Evolutionary conservation across 2,113 vertebrate species (phyloP), one percentile per base, ranked within the genome.

Genomic region (Chaetorhynchus papuensis): DNA sequence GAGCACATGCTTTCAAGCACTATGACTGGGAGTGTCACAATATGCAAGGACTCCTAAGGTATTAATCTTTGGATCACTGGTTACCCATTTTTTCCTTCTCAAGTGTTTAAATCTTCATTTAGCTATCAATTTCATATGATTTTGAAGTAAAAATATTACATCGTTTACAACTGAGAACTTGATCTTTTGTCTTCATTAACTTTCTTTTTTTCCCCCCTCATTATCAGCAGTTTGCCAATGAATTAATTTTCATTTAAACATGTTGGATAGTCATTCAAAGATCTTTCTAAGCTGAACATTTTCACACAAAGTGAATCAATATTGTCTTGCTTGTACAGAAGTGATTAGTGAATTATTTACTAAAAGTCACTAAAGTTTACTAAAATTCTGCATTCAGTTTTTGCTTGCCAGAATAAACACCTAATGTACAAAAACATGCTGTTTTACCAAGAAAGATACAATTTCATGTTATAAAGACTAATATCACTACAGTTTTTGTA

Each of bases 321-420:
- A 69, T 61, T 72, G 42, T 69, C 72, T 94, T 72, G 15, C 39
- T 86, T 83, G 24, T 53, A 75, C 42, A 50, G 22, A 94, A 76
- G 20, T 61, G 14, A 90, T 81, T 56, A 68, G 21, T 57, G 35
- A 91, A 71, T 83, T 90, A 53, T 78, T 93, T 95, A 83, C 19
- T 37, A 31, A 44, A 76, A 69, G 10, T 53, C n/a, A 75, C 16
- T n/a, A n/a, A n/a, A n/a, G n/a, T n/a, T n/a, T n/a, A n/a, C n/a
- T n/a, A n/a, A n/a, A 59, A 89, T 17, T 53, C 42, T 39, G 7
- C 19, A 68, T 91, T 79, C 52, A 52, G 8, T 9, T 93, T 91
- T 83, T 60, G 3, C 13, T 68, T 76, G 19, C 23, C 21, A 39
- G 14, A 81, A 77, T 79, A 70, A 85, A 78, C 6, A 52, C 28